Conservation (phyloP, 1,140 invertebrate genomes). For the Saxidomus purpurata region DNA sequence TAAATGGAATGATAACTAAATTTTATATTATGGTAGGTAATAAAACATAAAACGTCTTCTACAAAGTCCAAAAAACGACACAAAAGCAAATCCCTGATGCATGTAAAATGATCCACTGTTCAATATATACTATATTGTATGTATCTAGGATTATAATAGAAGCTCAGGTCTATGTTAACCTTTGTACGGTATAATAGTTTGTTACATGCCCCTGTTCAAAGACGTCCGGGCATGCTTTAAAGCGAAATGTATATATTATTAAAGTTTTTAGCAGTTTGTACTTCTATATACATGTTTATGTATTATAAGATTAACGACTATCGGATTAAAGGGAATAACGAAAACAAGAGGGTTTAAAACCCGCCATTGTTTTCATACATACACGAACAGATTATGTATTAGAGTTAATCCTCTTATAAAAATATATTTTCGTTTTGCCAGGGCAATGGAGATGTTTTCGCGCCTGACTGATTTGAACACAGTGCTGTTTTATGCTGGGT, state of each 20-base stretch:
- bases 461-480: neutral
- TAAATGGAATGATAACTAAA: neutral
- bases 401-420: neutral
- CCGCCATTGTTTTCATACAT: neutral
- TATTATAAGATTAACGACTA: neutral
- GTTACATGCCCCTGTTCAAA: neutral
- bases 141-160: constrained; percentile 28
- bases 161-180: neutral
- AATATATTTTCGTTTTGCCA: neutral
- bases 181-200: constrained; percentile 10
- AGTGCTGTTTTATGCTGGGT: too few species aligned
- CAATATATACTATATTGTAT: neutral
- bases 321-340: neutral
- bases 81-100: neutral
- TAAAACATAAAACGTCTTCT: constrained; percentile 6
- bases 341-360: constrained; percentile 27
- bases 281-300: neutral
- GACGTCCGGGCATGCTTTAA: neutral
- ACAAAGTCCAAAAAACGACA: constrained; percentile 15
- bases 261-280: neutral
- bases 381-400: neutral
- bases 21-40: neutral
- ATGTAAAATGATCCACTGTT: constrained; percentile 35
- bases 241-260: constrained; percentile 22
- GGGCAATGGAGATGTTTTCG: neutral